Percentiles rank a stretch among this genome's conserved stretches.
Conservation (phyloP, 2,888 invertebrate species). For the Pachydiplax longipennis region DNA sequence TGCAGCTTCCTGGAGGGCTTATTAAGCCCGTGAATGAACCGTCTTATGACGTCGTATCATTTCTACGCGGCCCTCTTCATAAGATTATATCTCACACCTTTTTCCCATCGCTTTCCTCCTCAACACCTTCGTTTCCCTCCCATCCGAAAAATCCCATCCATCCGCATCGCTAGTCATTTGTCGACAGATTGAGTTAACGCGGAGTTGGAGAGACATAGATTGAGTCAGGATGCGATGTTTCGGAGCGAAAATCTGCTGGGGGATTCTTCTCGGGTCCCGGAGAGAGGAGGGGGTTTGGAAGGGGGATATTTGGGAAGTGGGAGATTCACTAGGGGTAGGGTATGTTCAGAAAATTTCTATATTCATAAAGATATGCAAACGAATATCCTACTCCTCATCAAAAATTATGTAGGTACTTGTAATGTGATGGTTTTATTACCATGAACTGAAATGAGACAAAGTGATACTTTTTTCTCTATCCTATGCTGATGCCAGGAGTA, state of each 20-base stretch:
- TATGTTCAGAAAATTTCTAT: too few relatives aligned
- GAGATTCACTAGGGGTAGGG: too few relatives aligned
- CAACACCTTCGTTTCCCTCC: not conserved
- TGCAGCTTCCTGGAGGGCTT: not conserved
- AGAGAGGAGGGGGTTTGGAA: not conserved
- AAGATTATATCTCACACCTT: not conserved
- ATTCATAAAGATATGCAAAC: not conserved
- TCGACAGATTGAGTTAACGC: not conserved
- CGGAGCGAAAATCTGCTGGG: not conserved
- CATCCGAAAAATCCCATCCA: not conserved
- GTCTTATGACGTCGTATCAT: not conserved
- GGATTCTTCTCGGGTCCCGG: too few relatives aligned
- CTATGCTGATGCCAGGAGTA: too few relatives aligned
- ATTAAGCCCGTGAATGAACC: not conserved
- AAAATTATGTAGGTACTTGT: too few relatives aligned
- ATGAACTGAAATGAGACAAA: too few relatives aligned
- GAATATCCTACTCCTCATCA: too few relatives aligned
- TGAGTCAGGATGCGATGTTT: not conserved
- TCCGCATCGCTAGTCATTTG: not conserved
- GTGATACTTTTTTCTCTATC: too few relatives aligned
- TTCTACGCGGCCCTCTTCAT: not conserved
- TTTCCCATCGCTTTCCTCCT: not conserved
- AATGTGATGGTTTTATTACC: too few relatives aligned
- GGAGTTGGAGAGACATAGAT: not conserved
- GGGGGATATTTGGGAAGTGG: not conserved